Evolutionary conservation across 1,140 invertebrate species (phyloP), one percentile per base, ranked within the genome.

Genomic region (Meloidogyne hapla): DNA sequence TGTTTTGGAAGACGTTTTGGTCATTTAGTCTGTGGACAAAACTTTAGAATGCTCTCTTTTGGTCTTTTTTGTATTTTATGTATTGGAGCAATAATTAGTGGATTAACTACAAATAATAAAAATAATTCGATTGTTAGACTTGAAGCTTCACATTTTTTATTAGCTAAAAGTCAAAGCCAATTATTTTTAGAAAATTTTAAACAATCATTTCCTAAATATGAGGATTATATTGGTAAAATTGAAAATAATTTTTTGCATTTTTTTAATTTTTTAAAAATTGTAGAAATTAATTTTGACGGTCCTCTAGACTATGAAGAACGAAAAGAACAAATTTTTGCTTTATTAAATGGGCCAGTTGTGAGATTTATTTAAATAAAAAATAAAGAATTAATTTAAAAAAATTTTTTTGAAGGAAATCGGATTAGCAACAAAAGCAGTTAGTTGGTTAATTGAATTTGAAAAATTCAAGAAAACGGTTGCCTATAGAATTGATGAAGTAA

Each of bases 401-500:
- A 69, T 13, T 33, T 21, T 75, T 26, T 62, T 77, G 18, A 13
- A 77, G 76, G 76, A 77, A 33, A 67, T 62, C n/a, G 63, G 75
- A 28, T 80, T 79, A 33, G 81, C 81, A 12, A 78, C 21, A 15
- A 80, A 77, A 80, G 75, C 69, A 12, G 65, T 82, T 28, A 80
- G 78, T 65, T 82, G 81, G 81, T 65, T 82, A 45, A 69, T 69
- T 21, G 81, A 82, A 28, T 82, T 83, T 65, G 81, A 82, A 23
- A 63, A 69, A 28, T 82, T 82, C 56, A 69, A 82, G 62, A 70
- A 80, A 67, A 56, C 65, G 15, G 56, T 73, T 2, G 56, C 61
- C 23, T 62, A 61, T 38, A 23, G 21, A 18, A 26, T 62, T 26
- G 70, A 73, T 38, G 70, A 73, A 33, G 68, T 70, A 26, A 26